Base-by-base conservation (phyloP, 2,888 invertebrate species). In the Furcula furcula region DNA sequence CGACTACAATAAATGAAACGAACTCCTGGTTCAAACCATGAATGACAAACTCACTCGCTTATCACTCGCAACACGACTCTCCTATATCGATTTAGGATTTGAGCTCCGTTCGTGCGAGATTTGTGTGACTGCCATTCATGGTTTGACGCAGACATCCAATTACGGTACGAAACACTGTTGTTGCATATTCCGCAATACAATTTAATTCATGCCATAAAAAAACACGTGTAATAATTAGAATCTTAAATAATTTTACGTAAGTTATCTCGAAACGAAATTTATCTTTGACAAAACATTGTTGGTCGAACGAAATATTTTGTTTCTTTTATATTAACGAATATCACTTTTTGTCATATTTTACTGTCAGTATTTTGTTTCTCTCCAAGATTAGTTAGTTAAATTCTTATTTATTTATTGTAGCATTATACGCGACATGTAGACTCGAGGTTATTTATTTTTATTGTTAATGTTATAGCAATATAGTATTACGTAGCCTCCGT, bases 401-500 rank as follows among this genome's bases (percentile, higher is more conserved):
- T 76, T 72, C 61, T 79, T 76, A 84, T 85, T 88, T 86, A 87
- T 87, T 86, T 84, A 85, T 87, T 85, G 69, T 83, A 85, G 79
- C 64, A 56, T 74, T 63, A 65, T 70, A 72, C 74, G 78, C 70
- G 66, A 62, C 66, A 57, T 63, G 70, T 72, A 76, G 75, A 67
- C 60, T 67, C 63, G 63, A 70, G 66, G 65, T 74, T 75, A 80
- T 80, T 82, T 82, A 81, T 81, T 82, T 70, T 68, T 59, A 61
- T 70, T 73, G 67, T 66, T 69, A 66, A 72, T 73, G 67, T 66
- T 69, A 66, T 72, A 74, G 67, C 72, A 73, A 71, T 75, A 65
- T 68, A 66, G 68, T 75, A 43, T 72, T 69, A 68, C 66, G 54
- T 72, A 71, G 72, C 68, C 75, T 75, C 76, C 72, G 49, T 57